A percentile compares a stretch with the other conserved stretches of the same genome.
Conservation (phyloP, 2,888 invertebrate genomes). For the Chloroclysta siterata region DNA sequence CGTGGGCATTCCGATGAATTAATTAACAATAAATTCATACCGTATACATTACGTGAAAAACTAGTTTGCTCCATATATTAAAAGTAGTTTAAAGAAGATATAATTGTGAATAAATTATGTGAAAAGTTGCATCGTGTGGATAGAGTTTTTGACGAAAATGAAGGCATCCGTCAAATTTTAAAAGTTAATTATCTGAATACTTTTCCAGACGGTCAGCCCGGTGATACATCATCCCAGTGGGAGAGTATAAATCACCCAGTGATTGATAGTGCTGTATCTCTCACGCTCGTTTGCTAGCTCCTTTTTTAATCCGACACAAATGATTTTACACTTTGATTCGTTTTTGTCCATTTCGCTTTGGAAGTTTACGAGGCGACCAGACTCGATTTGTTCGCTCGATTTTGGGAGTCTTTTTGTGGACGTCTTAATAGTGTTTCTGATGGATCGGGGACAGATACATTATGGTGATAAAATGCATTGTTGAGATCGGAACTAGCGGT, state of each 20-base stretch:
- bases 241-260: slow-evolving; percentile 81
- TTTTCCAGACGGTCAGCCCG: slow-evolving; percentile 66
- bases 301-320: slow-evolving; percentile 83
- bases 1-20: slow-evolving; percentile 18
- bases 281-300: slow-evolving; percentile 79
- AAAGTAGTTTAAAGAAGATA: slow-evolving; percentile 1
- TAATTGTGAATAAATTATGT: too few relatives aligned
- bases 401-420: slow-evolving; percentile 40
- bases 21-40: slow-evolving; percentile 20
- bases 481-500: slow-evolving; percentile 2
- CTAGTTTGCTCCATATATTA: slow-evolving; percentile 27
- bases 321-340: slow-evolving; percentile 81
- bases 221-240: slow-evolving; percentile 78
- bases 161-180: slow-evolving; percentile 81
- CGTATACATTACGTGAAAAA: slow-evolving; percentile 8
- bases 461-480: slow-evolving; percentile 27
- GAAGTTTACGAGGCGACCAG: slow-evolving; percentile 60
- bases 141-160: slow-evolving; percentile 58
- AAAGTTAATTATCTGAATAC: slow-evolving; percentile 83
- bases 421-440: slow-evolving; percentile 37
- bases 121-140: slow-evolving; percentile 5
- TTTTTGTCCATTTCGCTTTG: slow-evolving; percentile 76
- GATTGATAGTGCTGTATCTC: slow-evolving; percentile 82
- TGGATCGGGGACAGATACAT: slow-evolving; percentile 26
- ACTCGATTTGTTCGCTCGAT: slow-evolving; percentile 44